These are phyloP conservation scores for Miltochrista miniata DNA, from an alignment of 2,888 invertebrate species.

Conservation along the genomic window DNA sequence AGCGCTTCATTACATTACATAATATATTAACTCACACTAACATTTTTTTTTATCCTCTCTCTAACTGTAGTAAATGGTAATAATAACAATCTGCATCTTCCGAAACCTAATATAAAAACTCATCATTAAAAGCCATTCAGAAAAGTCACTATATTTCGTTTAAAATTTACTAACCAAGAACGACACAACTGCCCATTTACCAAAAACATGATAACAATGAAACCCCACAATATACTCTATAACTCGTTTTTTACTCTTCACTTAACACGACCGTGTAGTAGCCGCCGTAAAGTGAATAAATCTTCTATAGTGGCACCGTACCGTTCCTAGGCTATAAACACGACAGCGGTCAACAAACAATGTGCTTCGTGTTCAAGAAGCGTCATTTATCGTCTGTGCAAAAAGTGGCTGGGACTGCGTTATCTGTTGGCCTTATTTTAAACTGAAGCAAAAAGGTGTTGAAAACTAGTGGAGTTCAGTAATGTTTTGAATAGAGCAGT, in stretches of 20 bases:
- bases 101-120: too few relatives aligned
- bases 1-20: too few relatives aligned
- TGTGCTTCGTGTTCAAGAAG: constrained; percentile 60
- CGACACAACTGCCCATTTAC: too few relatives aligned
- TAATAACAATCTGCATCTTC: too few relatives aligned
- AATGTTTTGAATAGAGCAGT: too few relatives aligned
- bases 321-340: constrained; percentile 65
- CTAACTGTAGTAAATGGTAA: too few relatives aligned
- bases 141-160: too few relatives aligned
- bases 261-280: constrained; percentile 44
- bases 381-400: constrained; percentile 63
- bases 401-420: constrained; percentile 47
- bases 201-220: constrained; percentile 2
- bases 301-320: constrained; percentile 54
- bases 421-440: constrained; percentile 45
- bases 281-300: constrained; percentile 60
- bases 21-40: too few relatives aligned
- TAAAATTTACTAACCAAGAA: too few relatives aligned
- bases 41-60: too few relatives aligned
- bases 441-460: constrained; percentile 43
- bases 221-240: constrained; percentile 19
- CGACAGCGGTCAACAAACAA: constrained; percentile 66
- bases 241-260: constrained; percentile 48
- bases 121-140: too few relatives aligned
- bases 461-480: constrained; percentile 13